Percentiles rank a stretch among this genome's conserved stretches.
phyloP scores from a whole-genome alignment of 1,140 invertebrate species.

The Mya arenaria region DNA sequence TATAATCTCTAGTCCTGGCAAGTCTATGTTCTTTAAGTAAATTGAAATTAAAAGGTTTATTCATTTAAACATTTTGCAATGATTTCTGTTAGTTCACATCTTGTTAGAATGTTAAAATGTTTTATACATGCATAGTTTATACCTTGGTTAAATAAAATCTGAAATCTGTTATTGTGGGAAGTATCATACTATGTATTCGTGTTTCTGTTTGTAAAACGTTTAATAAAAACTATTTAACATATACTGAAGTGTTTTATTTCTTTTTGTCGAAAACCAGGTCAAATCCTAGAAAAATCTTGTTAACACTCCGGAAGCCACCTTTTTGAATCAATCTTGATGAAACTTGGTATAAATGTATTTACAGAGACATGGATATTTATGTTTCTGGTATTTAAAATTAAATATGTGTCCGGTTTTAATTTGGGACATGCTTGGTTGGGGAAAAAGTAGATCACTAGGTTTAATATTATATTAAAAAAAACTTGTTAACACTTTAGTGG shows the following conservation, averaged over 20 bases:
- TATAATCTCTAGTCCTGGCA: neutral
- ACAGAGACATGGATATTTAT: neutral
- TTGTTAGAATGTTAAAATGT: neutral
- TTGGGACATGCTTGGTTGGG: neutral
- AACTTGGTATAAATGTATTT: neutral
- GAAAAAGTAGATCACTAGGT: neutral
- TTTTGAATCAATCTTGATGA: neutral
- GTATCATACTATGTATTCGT: neutral
- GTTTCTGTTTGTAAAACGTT: neutral
- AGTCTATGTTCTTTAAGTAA: neutral
- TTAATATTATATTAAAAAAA: conserved; percentile 1
- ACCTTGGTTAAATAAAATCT: neutral
- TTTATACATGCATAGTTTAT: neutral
- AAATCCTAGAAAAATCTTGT: neutral
- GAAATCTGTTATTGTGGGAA: neutral
- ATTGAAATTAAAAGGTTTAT: neutral
- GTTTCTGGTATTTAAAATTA: neutral
- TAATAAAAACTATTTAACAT: neutral
- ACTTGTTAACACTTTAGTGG: neutral
- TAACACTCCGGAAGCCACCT: neutral
- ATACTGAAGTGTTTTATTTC: neutral
- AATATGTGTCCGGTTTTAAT: neutral
- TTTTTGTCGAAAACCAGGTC: neutral
- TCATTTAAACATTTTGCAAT: neutral
- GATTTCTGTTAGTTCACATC: neutral